Evolutionary conservation across 2,797 vertebrate species (phyloP).

Genomic region (Micropoecilia bifurca): DNA sequence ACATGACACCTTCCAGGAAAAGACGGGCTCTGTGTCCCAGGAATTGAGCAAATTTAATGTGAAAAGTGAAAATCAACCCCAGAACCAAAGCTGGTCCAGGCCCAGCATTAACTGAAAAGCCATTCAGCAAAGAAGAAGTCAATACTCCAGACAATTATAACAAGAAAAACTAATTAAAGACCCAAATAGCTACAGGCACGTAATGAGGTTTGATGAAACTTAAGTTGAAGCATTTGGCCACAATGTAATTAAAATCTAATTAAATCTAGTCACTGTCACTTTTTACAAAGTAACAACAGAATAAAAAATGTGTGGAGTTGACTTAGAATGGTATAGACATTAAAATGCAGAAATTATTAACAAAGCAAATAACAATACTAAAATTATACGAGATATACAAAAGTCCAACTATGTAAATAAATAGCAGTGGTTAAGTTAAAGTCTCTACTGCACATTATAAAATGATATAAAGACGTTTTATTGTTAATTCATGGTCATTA

Average conservation of each 20-base stretch:
- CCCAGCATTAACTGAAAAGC: background rate
- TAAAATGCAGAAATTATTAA: background rate
- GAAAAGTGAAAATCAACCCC: background rate
- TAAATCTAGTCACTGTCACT: background rate
- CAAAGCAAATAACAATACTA: background rate
- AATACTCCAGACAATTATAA: background rate
- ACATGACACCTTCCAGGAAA: background rate
- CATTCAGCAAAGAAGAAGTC: background rate
- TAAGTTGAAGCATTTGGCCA: background rate
- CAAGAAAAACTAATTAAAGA: background rate
- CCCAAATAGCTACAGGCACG: background rate
- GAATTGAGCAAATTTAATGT: background rate
- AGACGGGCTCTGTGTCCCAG: background rate
- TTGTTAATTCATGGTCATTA: background rate
- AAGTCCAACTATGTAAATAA: background rate
- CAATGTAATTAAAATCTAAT: background rate
- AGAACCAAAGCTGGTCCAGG: background rate
- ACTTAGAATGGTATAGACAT: background rate
- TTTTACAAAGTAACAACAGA: background rate
- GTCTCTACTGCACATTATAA: background rate
- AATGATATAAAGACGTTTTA: background rate
- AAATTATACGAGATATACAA: background rate
- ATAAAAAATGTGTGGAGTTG: background rate
- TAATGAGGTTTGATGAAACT: background rate
- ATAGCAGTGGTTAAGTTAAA: background rate